Base-by-base conservation (phyloP, 2,888 invertebrate genomes). In the Scaptodrosophila latifasciaeformis region DNA sequence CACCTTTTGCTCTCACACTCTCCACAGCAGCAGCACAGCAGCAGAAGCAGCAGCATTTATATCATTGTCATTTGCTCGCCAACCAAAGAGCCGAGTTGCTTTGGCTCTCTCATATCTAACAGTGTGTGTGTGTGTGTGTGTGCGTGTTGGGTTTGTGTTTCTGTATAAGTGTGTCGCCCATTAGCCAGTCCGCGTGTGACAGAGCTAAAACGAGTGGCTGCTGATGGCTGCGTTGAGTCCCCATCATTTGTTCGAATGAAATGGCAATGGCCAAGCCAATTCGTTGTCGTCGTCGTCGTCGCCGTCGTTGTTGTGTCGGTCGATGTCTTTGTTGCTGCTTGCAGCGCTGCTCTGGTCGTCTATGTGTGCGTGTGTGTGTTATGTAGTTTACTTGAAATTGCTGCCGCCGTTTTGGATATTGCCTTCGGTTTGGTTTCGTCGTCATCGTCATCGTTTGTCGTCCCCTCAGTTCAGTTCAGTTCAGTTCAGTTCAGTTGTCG, bases 151-250 rank as follows among this genome's bases (percentile, higher is more conserved):
- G 49, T 60, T 55, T 67, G 51, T 59, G 62, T 60, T 54, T 61
- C 50, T 59, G 57, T 59, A 15, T 39, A 19, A 13, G 48, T 34
- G 35, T 63, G 59, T 62, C 72, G 74, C 61, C 58, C 67, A 76
- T 67, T 69, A 76, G 65, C 63, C 65, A 51, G 75, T 71, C 62
- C 71, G 70, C 68, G 76, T 81, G 82, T 75, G 83, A 82, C 82
- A 82, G 82, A 83, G 83, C 69, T 72, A 58, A 75, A 77, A 62
- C 77, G 70, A 78, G 68, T 65, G 74, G 35, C 39, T 51, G 43
- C 15, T 47, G 45, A 34, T 50, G 55, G 59, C 54, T 60, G 51
- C 47, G 37, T 37, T 43, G 53, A 13, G 46, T 17, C 60, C 67
- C 64, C 64, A 49, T 40, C 64, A 59, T 61, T 62, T 54, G 70